Evolutionary conservation across 1,140 invertebrate species (phyloP).

Genomic region (Globodera ellingtonae): DNA sequence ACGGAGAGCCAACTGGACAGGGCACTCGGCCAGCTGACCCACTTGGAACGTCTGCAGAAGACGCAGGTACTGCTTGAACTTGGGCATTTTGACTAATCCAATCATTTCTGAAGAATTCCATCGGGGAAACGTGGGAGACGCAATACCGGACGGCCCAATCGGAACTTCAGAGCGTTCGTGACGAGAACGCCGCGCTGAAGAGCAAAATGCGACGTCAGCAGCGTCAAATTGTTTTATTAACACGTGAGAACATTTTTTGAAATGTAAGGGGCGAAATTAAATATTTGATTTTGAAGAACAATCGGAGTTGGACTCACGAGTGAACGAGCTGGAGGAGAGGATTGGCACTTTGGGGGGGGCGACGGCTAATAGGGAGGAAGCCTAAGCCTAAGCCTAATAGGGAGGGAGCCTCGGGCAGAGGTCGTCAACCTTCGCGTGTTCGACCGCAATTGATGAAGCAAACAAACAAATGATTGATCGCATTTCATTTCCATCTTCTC

Average conservation of each 20-base stretch:
- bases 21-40: slow-evolving; percentile 42
- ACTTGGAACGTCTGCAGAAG: slow-evolving; percentile 51
- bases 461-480: no score
- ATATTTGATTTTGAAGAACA: slow-evolving; percentile 37
- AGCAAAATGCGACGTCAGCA: slow-evolving; percentile 56
- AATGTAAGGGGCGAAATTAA: not conserved
- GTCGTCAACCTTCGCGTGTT: no score
- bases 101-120: slow-evolving; percentile 39
- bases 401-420: no score
- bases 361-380: not conserved
- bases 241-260: slow-evolving; percentile 41
- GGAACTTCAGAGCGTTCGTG: slow-evolving; percentile 51
- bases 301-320: slow-evolving; percentile 32
- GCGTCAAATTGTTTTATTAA: slow-evolving; percentile 58
- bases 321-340: slow-evolving; percentile 42
- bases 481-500: no score
- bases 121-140: slow-evolving; percentile 55
- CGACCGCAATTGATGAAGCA: no score
- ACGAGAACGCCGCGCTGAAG: slow-evolving; percentile 57
- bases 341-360: slow-evolving; percentile 19
- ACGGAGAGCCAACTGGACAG: slow-evolving; percentile 45
- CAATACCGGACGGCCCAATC: slow-evolving; percentile 44
- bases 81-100: not conserved
- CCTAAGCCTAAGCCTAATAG: no score
- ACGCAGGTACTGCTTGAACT: slow-evolving; percentile 47